Base-by-base conservation (phyloP, 1,140 invertebrate species). In the Zelostemma sp. region DNA sequence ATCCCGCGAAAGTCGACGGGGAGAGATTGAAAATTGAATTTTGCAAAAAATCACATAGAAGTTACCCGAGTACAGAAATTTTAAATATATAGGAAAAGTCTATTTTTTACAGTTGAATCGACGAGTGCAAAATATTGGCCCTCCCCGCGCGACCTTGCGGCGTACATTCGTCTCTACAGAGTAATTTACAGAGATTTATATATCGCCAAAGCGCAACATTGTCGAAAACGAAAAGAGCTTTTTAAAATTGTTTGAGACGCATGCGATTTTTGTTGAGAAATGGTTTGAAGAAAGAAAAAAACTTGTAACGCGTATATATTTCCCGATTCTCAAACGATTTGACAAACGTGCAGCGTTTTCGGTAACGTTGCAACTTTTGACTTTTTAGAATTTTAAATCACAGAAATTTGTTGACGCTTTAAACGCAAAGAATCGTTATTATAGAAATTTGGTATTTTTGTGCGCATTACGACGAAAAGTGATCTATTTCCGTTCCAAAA, bases 371-470 rank as follows among this genome's bases (percentile, higher is more conserved):
- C 18, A 14, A 28, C 3, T 53, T 38, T 65, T 60, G 21, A 56
- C 57, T 61, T 31, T 57, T 21, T 56, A 65, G 61, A 70, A 61
- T 60, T 70, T 65, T 53, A 70, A 65, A 70, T 53, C 33, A 43
- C 12, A 45, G 21, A 25, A 3, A 25, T 54, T 61, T 70, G 61
- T 70, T 64, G 40, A 50, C 9, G 31, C 28, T 38, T 38, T 19
- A 40, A 38, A 57, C 33, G 40, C 40, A 70, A 65, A 70, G 51
- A 59, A 57, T 64, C 47, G 59, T 64, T 43, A 12, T 17, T 54
- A 60, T 45, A 40, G 50, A 63, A 18, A 65, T 62, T 70, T 59
- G 31, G 57, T 70, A 70, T 65, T 65, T 70, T 70, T 65, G 14
- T 21, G 21, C 21, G 25, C 47, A 51, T 18, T 12, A 25, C 25